Evolutionary conservation across 1,140 invertebrate species (phyloP).

Genomic region (Trissolcus basalis): DNA sequence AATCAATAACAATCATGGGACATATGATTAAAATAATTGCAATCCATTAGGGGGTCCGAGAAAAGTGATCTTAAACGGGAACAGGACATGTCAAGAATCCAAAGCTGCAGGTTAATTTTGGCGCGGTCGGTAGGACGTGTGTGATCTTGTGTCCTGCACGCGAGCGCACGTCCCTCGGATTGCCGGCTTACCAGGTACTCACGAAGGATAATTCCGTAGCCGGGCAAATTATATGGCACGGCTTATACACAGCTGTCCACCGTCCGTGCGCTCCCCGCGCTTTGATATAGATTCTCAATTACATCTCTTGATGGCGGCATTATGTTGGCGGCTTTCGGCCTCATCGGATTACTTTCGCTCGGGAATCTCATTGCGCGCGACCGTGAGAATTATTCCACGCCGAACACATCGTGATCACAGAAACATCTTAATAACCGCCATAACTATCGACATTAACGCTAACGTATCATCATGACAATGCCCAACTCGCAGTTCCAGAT

Average conservation of each 20-base stretch:
- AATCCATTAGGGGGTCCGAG: constrained; percentile 15
- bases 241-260: constrained; percentile 48
- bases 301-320: constrained; percentile 38
- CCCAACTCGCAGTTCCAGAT: neutral
- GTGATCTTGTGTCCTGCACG: constrained; percentile 34
- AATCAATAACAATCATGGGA: constrained; percentile 45
- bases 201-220: constrained; percentile 43
- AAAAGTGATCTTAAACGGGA: constrained; percentile 37
- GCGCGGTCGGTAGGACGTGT: constrained; percentile 27
- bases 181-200: constrained; percentile 48
- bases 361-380: constrained; percentile 13
- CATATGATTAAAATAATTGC: constrained; percentile 43
- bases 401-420: constrained; percentile 26
- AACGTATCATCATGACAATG: constrained; percentile 24
- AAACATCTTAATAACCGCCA: constrained; percentile 41
- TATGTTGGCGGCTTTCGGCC: constrained; percentile 31
- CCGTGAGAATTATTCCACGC: constrained; percentile 44
- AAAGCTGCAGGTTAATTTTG: constrained; percentile 36
- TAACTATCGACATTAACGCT: constrained; percentile 20
- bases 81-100: constrained; percentile 29
- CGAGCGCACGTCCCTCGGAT: constrained; percentile 39
- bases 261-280: constrained; percentile 42
- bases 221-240: constrained; percentile 50
- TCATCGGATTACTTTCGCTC: constrained; percentile 6
- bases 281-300: constrained; percentile 56